Evolutionary conservation across 2,113 vertebrate genomes (phyloP).

Genomic region (Numida meleagris): DNA sequence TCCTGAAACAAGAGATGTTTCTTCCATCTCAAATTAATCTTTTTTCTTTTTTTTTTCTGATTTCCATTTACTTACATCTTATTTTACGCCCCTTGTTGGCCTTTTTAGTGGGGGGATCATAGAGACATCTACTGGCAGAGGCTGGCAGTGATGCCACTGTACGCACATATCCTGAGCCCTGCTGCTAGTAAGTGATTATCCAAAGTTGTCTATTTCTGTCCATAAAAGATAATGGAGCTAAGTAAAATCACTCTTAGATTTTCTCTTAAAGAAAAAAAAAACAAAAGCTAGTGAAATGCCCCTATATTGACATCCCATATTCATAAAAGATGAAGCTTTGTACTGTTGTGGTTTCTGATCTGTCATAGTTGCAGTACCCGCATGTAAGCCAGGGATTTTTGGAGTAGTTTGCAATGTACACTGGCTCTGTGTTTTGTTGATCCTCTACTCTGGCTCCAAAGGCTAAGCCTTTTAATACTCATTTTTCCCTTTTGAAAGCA

Average conservation of each 20-base stretch:
- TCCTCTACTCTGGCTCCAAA: conserved; percentile 59
- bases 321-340: conserved; percentile 26
- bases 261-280: too few relatives aligned
- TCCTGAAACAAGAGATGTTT: background rate
- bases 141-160: background rate
- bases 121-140: conserved; percentile 72
- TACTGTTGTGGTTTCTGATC: conserved; percentile 19
- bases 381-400: conserved; percentile 65
- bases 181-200: background rate
- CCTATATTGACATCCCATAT: background rate
- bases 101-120: conserved; percentile 35
- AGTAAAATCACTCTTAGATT: background rate
- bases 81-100: background rate
- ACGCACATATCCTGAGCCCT: background rate
- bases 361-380: conserved; percentile 5
- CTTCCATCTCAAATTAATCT: background rate
- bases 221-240: background rate
- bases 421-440: conserved; percentile 57
- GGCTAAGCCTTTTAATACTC: conserved; percentile 56
- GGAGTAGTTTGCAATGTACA: conserved; percentile 60
- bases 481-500: conserved; percentile 50
- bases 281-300: background rate
- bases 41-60: background rate
- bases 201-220: background rate
- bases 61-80: background rate